A percentile compares a stretch with the other conserved stretches of the same genome.
Evolutionary conservation across 2,888 invertebrate species (phyloP).

Genomic region (Parthenolecanium corni): DNA sequence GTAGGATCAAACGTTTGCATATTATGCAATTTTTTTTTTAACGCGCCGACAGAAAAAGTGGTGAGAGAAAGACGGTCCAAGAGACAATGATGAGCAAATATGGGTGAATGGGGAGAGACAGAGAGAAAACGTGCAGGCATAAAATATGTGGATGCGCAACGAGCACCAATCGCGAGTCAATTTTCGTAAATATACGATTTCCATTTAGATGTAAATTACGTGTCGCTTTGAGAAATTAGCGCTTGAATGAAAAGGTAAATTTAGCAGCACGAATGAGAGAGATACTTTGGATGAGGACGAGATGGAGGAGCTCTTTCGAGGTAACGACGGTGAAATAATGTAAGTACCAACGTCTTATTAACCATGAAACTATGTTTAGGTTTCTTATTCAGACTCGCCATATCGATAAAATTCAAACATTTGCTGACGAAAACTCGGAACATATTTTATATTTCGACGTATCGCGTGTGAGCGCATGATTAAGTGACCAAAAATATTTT

Average conservation of each 20-base stretch:
- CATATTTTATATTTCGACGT: too few species aligned
- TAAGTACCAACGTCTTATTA: conserved; percentile 19
- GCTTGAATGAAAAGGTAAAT: conserved; percentile 25
- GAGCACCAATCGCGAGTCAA: conserved; percentile 21
- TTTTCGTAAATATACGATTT: conserved; percentile 19
- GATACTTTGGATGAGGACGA: neutral
- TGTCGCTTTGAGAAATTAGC: conserved; percentile 29
- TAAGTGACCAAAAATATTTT: too few species aligned
- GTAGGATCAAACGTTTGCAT: too few species aligned
- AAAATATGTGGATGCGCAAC: too few species aligned
- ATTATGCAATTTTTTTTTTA: too few species aligned
- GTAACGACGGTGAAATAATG: conserved; percentile 7
- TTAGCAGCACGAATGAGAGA: neutral
- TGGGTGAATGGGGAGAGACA: too few species aligned
- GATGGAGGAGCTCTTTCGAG: neutral
- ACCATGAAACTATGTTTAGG: conserved; percentile 14
- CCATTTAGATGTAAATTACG: conserved; percentile 27
- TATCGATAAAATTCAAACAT: too few species aligned
- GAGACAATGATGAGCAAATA: too few species aligned
- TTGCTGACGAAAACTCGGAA: too few species aligned
- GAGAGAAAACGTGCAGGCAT: neutral
- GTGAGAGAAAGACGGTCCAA: too few species aligned
- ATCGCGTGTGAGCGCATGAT: too few species aligned
- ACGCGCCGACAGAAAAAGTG: too few species aligned
- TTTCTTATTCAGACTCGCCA: neutral